These are phyloP conservation scores for Elymnias hypermnestra DNA, from an alignment of 1,140 invertebrate species.

Conservation along the genomic window DNA sequence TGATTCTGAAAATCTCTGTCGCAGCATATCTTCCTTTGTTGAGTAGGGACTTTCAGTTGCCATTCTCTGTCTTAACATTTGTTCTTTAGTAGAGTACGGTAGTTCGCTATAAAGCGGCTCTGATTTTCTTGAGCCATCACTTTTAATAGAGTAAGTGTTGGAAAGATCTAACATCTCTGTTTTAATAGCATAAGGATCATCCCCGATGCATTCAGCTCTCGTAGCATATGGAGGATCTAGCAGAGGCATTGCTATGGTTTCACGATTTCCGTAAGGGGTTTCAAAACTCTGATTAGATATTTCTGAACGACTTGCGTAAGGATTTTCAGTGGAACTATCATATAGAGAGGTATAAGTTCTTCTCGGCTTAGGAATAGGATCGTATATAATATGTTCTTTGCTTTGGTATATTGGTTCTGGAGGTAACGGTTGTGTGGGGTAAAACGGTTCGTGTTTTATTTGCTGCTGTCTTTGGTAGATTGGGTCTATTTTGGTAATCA, in stretches of 20 bases:
- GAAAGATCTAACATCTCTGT: slow-evolving; percentile 50
- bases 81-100: slow-evolving; percentile 72
- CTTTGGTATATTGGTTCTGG: slow-evolving; percentile 72
- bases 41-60: slow-evolving; percentile 61
- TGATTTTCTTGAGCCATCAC: slow-evolving; percentile 47
- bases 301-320: slow-evolving; percentile 62
- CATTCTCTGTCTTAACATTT: slow-evolving; percentile 64
- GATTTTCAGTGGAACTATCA: slow-evolving; percentile 62
- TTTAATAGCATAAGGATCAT: slow-evolving; percentile 49
- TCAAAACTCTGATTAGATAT: slow-evolving; percentile 60
- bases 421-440: slow-evolving; percentile 68
- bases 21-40: slow-evolving; percentile 72
- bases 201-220: slow-evolving; percentile 43
- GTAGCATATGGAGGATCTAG: slow-evolving; percentile 56
- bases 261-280: slow-evolving; percentile 55
- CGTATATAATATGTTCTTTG: slow-evolving; percentile 67
- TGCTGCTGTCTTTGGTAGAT: slow-evolving; percentile 74
- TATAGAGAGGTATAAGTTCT: slow-evolving; percentile 67
- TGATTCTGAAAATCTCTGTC: slow-evolving; percentile 68
- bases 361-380: slow-evolving; percentile 69
- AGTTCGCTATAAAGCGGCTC: slow-evolving; percentile 56
- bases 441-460: slow-evolving; percentile 71
- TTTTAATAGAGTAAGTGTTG: slow-evolving; percentile 57
- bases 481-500: slow-evolving; percentile 76
- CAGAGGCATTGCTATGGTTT: slow-evolving; percentile 52